phyloP scores from a whole-genome alignment of 1,140 invertebrate genomes.

The Papilio machaon region DNA sequence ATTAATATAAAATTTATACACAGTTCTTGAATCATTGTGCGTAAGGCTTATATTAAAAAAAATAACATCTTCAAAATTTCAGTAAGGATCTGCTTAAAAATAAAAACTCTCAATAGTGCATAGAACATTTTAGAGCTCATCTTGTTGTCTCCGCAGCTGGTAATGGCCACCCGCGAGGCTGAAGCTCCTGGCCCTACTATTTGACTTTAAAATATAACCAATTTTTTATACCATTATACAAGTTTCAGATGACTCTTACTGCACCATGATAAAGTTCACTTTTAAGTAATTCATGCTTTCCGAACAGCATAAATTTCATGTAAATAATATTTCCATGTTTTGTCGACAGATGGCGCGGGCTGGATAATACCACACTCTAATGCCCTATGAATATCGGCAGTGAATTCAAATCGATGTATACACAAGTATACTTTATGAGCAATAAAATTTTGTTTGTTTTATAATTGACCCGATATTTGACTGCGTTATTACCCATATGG shows the following conservation, averaged over 20 bases:
- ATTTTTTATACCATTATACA: slow-evolving; percentile 23
- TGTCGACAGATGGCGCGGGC: slow-evolving; percentile 69
- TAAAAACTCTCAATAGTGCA: slow-evolving; percentile 1
- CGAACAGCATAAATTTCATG: slow-evolving; percentile 2
- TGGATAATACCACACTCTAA: slow-evolving; percentile 64
- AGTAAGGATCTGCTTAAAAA: slow-evolving; percentile 13
- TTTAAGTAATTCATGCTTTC: slow-evolving; percentile 24
- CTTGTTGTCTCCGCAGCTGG: slow-evolving; percentile 61
- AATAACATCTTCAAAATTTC: background rate
- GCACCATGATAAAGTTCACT: slow-evolving; percentile 42
- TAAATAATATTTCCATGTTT: slow-evolving; percentile 33
- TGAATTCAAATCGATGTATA: slow-evolving; percentile 48
- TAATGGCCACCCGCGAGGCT: slow-evolving; percentile 72
- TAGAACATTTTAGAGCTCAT: slow-evolving; percentile 61
- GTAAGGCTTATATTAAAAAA: background rate
- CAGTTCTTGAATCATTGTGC: too few relatives aligned
- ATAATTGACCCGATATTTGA: slow-evolving; percentile 56
- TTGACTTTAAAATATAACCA: slow-evolving; percentile 59
- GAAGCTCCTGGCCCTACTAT: slow-evolving; percentile 52
- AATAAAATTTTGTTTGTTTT: slow-evolving; percentile 69
- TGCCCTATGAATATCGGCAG: slow-evolving; percentile 58
- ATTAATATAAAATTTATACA: too few relatives aligned
- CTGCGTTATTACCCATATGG: slow-evolving; percentile 29
- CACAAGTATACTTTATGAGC: slow-evolving; percentile 59
- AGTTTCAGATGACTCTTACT: slow-evolving; percentile 36